These are phyloP conservation scores for Stenodema calcarata DNA, from an alignment of 2,888 invertebrate genomes.

Conservation along the genomic window DNA sequence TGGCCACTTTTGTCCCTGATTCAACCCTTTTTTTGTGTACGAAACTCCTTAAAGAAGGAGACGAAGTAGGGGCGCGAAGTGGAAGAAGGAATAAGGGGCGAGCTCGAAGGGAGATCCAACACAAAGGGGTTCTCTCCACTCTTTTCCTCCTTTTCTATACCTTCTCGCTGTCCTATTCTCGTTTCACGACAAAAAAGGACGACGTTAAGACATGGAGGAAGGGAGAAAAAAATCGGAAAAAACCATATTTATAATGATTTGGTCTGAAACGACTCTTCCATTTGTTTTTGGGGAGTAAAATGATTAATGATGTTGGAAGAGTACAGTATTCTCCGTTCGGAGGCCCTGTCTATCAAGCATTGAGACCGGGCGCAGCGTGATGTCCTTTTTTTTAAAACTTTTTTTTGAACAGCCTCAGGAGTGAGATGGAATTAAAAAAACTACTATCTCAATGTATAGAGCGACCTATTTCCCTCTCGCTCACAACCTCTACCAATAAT, in stretches of 20 bases:
- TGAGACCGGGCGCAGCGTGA: conserved; percentile 42
- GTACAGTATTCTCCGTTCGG: conserved; percentile 27
- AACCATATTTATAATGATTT: conserved; percentile 54
- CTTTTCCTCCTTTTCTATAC: background rate
- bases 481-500: conserved; percentile 15
- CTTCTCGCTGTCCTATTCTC: conserved; percentile 17
- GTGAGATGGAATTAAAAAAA: background rate
- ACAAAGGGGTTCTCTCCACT: background rate
- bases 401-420: background rate
- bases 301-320: conserved; percentile 44
- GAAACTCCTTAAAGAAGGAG: background rate
- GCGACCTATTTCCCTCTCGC: background rate
- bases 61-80: background rate
- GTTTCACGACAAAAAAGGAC: conserved; percentile 10
- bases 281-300: conserved; percentile 38
- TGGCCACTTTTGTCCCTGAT: conserved; percentile 15
- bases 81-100: too few species aligned
- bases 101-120: background rate
- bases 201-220: background rate
- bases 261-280: conserved; percentile 50
- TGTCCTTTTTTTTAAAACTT: background rate
- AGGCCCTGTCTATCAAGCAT: conserved; percentile 45
- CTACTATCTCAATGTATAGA: background rate
- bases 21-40: conserved; percentile 6
- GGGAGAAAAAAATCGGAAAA: conserved; percentile 25